Evolutionary conservation across 2,888 invertebrate genomes (phyloP), one percentile per base, ranked within the genome.

Genomic region (Sisyra nigra): DNA sequence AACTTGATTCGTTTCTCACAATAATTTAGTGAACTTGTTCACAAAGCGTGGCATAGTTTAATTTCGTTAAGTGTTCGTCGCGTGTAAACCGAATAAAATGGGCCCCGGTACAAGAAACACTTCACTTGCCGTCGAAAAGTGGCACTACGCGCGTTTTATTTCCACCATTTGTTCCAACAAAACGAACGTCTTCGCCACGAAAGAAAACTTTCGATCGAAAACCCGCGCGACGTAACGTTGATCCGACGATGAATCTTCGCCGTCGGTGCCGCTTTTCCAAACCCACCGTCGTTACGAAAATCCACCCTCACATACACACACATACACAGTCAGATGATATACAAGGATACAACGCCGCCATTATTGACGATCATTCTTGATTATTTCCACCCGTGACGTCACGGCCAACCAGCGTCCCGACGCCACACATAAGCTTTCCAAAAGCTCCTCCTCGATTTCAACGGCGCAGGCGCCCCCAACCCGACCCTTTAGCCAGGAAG

Each of bases 351-450:
- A 49, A 48, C 57, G 61, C 57, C 65, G 65, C 63, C 65, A 66
- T 65, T 61, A 65, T 64, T 61, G 61, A 63, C 60, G 55, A 63
- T 60, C 61, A 60, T 59, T 60, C 62, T 59, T 60, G 62, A 62
- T 62, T 61, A 62, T 59, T 56, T 55, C 53, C 48, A 46, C 46
- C 46, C 45, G 61, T 63, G 63, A 61, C 63, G 64, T 62, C 63
- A 63, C 57, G 55, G 57, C 54, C 54, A 59, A 48, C 52, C 44
- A 51, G 61, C 58, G 61, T 59, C 61, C 60, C 60, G 37, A 38
- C 62, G 62, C 59, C 48, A 47, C 24, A 24, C 24, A 7, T 24
- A 24, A 24, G 7, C 5, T 7, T 24, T 7, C 3, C 24, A 7
- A 24, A 24, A 24, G 24, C 24, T 24, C 24, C 24, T 5, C 24